Base-by-base conservation (phyloP, 2,888 invertebrate genomes). In the Lepidocyrtinus sp. region DNA sequence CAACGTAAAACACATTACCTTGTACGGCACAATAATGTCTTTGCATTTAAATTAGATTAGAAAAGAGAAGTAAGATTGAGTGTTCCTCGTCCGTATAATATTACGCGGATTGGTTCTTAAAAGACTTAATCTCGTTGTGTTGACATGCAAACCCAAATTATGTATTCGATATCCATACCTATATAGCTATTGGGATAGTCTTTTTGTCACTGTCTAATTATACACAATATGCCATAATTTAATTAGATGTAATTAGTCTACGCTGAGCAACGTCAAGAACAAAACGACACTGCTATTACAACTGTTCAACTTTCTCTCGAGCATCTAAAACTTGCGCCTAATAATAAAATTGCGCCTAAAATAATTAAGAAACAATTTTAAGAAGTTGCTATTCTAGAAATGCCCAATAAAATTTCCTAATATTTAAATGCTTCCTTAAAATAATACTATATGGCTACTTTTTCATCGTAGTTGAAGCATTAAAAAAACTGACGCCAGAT, bases 231-330 rank as follows among this genome's bases (percentile, higher is more conserved):
- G 2, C n/a, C 71, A 67, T 79, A 79, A 79, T 68, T 74, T 79
- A 79, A 74, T 74, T 74, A 78, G 74, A n/a, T 24, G 79, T 79
- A 79, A 79, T 79, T 79, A 79, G 74, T 21, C 69, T 22, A 36
- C 5, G 12, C 36, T 36, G 5, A 36, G 5, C 5, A 7, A 36
- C 12, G 36, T 12, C 12, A 36, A 7, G n/a, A n/a, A n/a, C 5
- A 36, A 36, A 36, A 36, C 12, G 36, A 36, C 36, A 36, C 36
- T 36, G 36, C 12, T 36, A 12, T 36, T 36, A 36, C n/a, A n/a
- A n/a, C n/a, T n/a, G n/a, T n/a, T n/a, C n/a, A n/a, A n/a, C n/a
- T n/a, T n/a, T n/a, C n/a, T n/a, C n/a, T n/a, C n/a, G n/a, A n/a
- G n/a, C n/a, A n/a, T n/a, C n/a, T n/a, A n/a, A n/a, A n/a, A n/a